Percentiles rank a stretch among this genome's conserved stretches.
Conservation (phyloP, 2,888 invertebrate genomes). For the Pecten maximus region DNA sequence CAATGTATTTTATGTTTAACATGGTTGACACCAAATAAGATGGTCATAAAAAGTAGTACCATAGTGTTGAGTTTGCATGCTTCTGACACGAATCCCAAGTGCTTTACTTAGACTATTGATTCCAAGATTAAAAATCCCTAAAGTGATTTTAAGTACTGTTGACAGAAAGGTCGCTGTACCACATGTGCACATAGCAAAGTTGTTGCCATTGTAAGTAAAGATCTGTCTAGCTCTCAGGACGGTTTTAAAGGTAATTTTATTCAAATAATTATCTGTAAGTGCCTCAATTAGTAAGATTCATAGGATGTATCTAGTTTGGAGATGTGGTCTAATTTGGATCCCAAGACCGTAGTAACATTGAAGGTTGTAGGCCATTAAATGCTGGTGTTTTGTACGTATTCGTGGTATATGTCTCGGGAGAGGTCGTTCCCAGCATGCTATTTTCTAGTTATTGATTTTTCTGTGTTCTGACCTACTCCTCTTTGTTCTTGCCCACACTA, state of each 20-base stretch:
- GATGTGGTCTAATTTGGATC: neutral
- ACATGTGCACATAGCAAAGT: neutral
- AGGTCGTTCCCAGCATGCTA: neutral
- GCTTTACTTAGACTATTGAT: no score
- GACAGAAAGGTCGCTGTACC: neutral
- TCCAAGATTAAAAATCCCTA: neutral
- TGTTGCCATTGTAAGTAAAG: neutral
- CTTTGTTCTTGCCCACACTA: neutral
- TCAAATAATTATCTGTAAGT: neutral
- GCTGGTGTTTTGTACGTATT: neutral
- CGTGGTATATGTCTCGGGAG: neutral
- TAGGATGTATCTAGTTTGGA: neutral
- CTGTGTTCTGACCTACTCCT: neutral
- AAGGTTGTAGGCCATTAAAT: neutral
- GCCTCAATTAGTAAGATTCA: conserved; percentile 5
- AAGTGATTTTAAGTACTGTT: neutral
- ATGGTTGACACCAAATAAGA: no score
- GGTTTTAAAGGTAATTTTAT: neutral
- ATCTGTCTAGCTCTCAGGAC: neutral
- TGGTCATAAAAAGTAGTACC: no score
- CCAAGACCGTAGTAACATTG: neutral
- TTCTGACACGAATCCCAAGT: no score
- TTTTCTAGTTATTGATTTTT: neutral
- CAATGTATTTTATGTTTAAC: no score
- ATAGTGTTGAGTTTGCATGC: no score